Conservation (phyloP, 2,888 invertebrate genomes). For the Xylota segnis region DNA sequence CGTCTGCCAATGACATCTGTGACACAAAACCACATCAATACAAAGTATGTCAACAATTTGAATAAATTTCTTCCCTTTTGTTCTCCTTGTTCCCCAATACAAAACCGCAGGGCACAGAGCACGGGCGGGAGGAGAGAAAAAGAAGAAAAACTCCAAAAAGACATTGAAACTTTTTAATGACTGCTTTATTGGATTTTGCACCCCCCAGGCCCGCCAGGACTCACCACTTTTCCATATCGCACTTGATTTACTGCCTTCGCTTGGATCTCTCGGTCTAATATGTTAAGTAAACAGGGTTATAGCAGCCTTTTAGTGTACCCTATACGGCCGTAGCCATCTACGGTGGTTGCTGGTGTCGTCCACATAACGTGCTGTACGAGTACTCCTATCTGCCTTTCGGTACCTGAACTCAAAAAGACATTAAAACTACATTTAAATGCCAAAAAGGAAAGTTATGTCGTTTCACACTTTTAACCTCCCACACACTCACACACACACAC, state of each 20-base stretch:
- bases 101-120: background rate
- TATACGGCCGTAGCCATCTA: conserved; percentile 1
- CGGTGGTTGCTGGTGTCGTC: background rate
- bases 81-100: background rate
- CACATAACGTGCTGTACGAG: background rate
- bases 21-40: conserved; percentile 68
- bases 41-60: conserved; percentile 68
- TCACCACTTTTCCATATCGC: conserved; percentile 22
- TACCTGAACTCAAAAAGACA: conserved; percentile 66
- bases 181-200: conserved; percentile 57
- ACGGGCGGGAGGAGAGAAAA: background rate
- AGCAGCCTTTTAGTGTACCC: conserved; percentile 36
- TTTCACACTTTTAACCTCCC: conserved; percentile 55
- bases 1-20: conserved; percentile 73
- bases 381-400: conserved; percentile 27
- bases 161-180: conserved; percentile 74
- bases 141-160: conserved; percentile 33
- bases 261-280: conserved; percentile 29
- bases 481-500: background rate
- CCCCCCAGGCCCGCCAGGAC: background rate
- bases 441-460: conserved; percentile 75
- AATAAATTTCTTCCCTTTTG: conserved; percentile 49
- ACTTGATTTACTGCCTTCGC: conserved; percentile 50
- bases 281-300: conserved; percentile 46
- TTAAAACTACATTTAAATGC: conserved; percentile 74